A percentile compares a stretch with the other conserved stretches of the same genome.
Evolutionary conservation across 2,797 vertebrate genomes (phyloP).

Genomic region (Parauchenoglanis ngamensis): DNA sequence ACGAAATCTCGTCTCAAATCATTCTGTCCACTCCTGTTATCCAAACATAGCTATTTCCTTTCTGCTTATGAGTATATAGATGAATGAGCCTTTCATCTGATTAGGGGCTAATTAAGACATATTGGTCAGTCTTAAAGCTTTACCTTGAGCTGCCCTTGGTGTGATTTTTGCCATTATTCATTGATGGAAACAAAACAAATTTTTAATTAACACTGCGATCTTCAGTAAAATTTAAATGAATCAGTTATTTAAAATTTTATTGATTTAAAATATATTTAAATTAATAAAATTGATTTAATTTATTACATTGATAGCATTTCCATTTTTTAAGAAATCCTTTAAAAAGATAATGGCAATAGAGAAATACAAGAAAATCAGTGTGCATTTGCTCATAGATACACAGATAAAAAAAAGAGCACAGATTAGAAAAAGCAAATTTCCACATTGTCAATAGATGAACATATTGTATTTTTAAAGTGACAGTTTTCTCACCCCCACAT

Average conservation of each 20-base stretch:
- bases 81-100: neutral
- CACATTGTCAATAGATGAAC: neutral
- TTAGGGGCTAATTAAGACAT: conserved; percentile 9
- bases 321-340: neutral
- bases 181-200: neutral
- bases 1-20: conserved; percentile 28
- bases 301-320: neutral
- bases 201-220: neutral
- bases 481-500: neutral
- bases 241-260: neutral
- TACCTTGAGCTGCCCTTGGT: neutral
- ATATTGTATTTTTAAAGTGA: neutral
- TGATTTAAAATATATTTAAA: no score
- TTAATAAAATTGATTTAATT: no score
- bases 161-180: conserved; percentile 10
- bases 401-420: neutral
- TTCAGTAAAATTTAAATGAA: neutral
- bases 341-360: neutral
- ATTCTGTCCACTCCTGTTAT: conserved; percentile 22
- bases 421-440: neutral
- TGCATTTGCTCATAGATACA: neutral
- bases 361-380: neutral
- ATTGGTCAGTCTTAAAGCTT: conserved; percentile 12
- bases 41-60: conserved; percentile 20
- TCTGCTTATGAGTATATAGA: conserved; percentile 22